Conservation (phyloP, 1,140 invertebrate species). For the Sitobion miscanthi region DNA sequence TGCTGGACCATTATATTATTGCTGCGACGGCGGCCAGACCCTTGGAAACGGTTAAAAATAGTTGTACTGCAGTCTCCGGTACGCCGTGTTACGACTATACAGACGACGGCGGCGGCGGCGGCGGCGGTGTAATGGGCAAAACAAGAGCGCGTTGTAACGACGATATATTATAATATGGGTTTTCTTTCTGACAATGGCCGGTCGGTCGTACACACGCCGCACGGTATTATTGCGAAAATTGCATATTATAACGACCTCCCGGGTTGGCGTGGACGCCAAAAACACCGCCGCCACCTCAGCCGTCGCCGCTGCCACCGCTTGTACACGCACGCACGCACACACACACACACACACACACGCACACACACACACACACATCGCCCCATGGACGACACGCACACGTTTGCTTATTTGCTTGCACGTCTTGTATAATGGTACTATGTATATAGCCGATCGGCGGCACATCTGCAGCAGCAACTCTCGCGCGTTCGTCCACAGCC, state of each 20-base stretch:
- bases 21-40: background rate
- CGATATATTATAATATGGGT: slow-evolving; percentile 14
- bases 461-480: background rate
- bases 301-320: background rate
- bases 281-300: background rate
- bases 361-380: no score
- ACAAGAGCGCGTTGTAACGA: background rate
- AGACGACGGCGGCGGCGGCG: background rate
- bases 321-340: no score
- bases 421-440: background rate
- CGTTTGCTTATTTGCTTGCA: background rate
- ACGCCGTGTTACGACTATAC: background rate
- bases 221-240: slow-evolving; percentile 4
- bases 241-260: background rate
- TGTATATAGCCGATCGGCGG: no score
- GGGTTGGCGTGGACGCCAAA: slow-evolving; percentile 11
- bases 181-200: slow-evolving; percentile 5
- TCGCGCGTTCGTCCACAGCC: no score
- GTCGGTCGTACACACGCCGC: background rate
- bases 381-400: background rate
- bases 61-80: background rate
- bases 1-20: slow-evolving; percentile 36
- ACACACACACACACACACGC: no score
- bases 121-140: background rate
- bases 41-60: slow-evolving; percentile 26